Percentiles rank a stretch among this genome's conserved stretches.
Conservation (phyloP, 2,797 vertebrate species). For the Nothura maculosa region DNA sequence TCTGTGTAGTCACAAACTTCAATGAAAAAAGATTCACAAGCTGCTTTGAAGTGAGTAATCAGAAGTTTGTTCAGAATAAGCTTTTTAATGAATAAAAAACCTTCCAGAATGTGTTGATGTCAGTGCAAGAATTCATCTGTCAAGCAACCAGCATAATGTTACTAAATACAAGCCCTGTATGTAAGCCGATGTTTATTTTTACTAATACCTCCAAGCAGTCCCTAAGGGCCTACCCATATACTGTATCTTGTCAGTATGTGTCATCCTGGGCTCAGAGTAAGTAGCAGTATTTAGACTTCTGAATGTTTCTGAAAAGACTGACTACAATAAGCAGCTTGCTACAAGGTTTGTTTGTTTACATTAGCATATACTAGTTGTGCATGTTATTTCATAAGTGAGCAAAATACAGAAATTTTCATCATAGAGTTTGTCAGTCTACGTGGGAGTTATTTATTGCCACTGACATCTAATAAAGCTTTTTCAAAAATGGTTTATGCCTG, state of each 20-base stretch:
- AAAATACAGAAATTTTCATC: background rate
- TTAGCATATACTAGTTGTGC: background rate
- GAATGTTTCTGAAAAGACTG: background rate
- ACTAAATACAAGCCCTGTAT: background rate
- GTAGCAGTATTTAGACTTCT: background rate
- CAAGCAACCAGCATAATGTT: background rate
- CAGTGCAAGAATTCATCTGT: background rate
- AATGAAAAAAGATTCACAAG: background rate
- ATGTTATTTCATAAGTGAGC: background rate
- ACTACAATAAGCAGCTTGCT: background rate
- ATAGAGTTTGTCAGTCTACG: background rate
- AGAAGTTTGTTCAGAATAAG: background rate
- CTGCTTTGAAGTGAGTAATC: background rate
- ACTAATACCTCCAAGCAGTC: background rate
- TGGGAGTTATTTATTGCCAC: constrained; percentile 28
- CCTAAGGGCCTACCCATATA: background rate
- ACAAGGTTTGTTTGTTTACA: background rate
- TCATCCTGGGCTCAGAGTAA: background rate
- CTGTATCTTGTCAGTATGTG: background rate
- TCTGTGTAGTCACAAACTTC: background rate
- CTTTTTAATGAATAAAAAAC: background rate
- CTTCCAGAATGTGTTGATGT: background rate
- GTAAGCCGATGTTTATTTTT: background rate
- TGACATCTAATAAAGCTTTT: constrained; percentile 24
- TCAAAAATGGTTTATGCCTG: constrained; percentile 45